Evolutionary conservation across 2,888 invertebrate species (phyloP).

Genomic region (Halictus quadricinctus): DNA sequence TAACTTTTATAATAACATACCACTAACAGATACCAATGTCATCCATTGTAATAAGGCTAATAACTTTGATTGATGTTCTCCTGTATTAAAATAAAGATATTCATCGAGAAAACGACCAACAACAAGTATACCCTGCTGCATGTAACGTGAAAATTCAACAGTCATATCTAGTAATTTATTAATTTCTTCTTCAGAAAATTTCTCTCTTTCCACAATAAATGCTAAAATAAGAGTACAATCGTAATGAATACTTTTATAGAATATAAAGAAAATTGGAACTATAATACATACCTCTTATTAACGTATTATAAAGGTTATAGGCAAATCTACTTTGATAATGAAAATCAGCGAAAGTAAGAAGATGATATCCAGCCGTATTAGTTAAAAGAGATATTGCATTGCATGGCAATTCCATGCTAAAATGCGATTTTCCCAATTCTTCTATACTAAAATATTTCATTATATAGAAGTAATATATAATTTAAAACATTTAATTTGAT

Average conservation of each 20-base stretch:
- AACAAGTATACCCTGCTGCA: constrained; percentile 79
- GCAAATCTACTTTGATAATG: constrained; percentile 79
- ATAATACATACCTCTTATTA: constrained; percentile 71
- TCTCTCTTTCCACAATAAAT: constrained; percentile 76
- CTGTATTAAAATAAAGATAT: constrained; percentile 75
- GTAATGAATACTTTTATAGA: background rate
- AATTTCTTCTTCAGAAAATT: constrained; percentile 73
- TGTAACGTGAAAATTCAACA: constrained; percentile 76
- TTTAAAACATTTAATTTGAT: background rate
- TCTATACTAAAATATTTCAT: constrained; percentile 64
- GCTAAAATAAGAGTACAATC: constrained; percentile 64
- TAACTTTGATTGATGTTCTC: constrained; percentile 72
- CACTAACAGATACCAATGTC: constrained; percentile 71
- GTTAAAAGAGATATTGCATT: constrained; percentile 78
- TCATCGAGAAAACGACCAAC: constrained; percentile 77
- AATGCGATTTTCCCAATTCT: constrained; percentile 76
- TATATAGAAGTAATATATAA: background rate
- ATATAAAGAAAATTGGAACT: background rate
- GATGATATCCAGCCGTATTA: constrained; percentile 78
- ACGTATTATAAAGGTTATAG: constrained; percentile 78
- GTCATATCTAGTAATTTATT: constrained; percentile 75
- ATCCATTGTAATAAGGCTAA: constrained; percentile 78
- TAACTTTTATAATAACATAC: constrained; percentile 53
- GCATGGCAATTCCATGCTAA: constrained; percentile 75
- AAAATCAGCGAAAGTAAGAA: constrained; percentile 76